phyloP scores from a whole-genome alignment of 2,888 invertebrate genomes.

The Parapristionchus giblindavisi region DNA sequence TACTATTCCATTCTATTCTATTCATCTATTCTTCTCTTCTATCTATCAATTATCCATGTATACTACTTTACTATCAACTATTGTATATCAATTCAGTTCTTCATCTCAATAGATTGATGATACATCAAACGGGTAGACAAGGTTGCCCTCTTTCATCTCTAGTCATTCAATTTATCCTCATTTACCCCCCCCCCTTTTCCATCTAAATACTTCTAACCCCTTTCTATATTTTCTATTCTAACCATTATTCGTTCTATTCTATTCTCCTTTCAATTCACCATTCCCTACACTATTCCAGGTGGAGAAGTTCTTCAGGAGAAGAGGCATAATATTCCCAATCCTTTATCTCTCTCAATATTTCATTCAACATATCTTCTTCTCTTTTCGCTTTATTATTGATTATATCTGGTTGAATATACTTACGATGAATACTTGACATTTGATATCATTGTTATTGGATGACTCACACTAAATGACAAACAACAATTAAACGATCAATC shows the following conservation, averaged over 20 bases:
- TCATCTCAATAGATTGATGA: background rate
- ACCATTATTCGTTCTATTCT: conserved; percentile 2
- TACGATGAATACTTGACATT: too few species aligned
- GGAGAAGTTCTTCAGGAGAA: conserved; percentile 10
- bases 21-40: background rate
- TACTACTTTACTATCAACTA: conserved; percentile 5
- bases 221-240: background rate
- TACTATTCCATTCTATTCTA: background rate
- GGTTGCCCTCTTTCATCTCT: background rate
- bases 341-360: conserved; percentile 10
- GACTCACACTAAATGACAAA: too few species aligned
- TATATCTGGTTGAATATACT: too few species aligned
- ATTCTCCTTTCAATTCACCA: background rate
- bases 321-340: conserved; percentile 11
- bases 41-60: conserved; percentile 1
- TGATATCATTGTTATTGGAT: too few species aligned
- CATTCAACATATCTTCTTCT: conserved; percentile 10
- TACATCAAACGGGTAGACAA: background rate
- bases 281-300: conserved; percentile 15
- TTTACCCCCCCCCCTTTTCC: conserved; percentile 1
- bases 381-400: background rate
- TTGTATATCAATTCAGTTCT: background rate
- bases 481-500: too few species aligned
- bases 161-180: too few species aligned
- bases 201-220: background rate